A percentile compares a stretch with the other conserved stretches of the same genome.
Evolutionary conservation across 2,888 invertebrate genomes (phyloP).

Genomic region (Calephelis perditalis): DNA sequence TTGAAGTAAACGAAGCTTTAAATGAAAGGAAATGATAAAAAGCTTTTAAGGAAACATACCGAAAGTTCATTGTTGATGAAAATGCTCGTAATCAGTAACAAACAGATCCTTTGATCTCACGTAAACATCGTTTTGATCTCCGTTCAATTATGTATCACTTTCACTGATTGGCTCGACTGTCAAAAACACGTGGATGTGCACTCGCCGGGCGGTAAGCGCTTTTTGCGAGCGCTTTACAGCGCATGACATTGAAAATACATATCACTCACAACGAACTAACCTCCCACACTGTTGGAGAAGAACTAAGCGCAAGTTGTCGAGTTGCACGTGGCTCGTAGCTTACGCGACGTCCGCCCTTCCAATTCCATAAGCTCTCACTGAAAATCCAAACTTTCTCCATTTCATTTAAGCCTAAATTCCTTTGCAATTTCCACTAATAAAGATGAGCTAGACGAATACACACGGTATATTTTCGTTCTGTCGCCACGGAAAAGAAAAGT

Average conservation of each 20-base stretch:
- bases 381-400: slow-evolving; percentile 67
- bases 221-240: slow-evolving; percentile 55
- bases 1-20: no score
- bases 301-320: slow-evolving; percentile 73
- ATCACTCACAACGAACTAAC: slow-evolving; percentile 72
- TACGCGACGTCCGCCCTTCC: slow-evolving; percentile 74
- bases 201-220: slow-evolving; percentile 52
- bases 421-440: slow-evolving; percentile 46
- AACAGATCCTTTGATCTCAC: slow-evolving; percentile 40
- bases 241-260: slow-evolving; percentile 65
- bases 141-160: slow-evolving; percentile 45
- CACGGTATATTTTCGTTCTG: slow-evolving; percentile 70
- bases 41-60: slow-evolving; percentile 35
- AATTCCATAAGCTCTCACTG: slow-evolving; percentile 54
- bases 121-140: slow-evolving; percentile 43
- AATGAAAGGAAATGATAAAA: no score
- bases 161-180: slow-evolving; percentile 47
- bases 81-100: slow-evolving; percentile 2
- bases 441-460: slow-evolving; percentile 67
- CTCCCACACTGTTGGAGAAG: slow-evolving; percentile 76
- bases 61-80: slow-evolving; percentile 49
- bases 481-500: slow-evolving; percentile 55
- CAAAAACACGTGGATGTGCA: slow-evolving; percentile 70
- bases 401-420: slow-evolving; percentile 57
- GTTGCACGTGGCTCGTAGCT: slow-evolving; percentile 73